phyloP scores from a whole-genome alignment of 92 coral and sea anemone genomes.

The Parazoanthus swiftii region DNA sequence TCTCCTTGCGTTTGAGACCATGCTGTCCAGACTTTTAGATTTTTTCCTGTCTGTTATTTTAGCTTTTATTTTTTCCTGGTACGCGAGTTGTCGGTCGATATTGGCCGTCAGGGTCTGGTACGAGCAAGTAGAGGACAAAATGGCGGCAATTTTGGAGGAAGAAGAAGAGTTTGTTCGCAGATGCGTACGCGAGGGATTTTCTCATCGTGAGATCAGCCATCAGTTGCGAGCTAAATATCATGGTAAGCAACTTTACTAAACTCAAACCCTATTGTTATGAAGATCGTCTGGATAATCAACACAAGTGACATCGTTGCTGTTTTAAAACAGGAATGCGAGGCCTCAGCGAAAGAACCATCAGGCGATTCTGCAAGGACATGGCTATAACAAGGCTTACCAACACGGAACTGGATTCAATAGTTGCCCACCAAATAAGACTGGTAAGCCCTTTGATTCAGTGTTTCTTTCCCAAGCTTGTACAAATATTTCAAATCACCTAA shows the following conservation, averaged over 20 bases:
- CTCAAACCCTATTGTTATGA: neutral
- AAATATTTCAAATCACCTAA: too few relatives aligned
- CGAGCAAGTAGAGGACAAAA: too few relatives aligned
- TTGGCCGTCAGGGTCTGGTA: too few relatives aligned
- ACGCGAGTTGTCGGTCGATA: too few relatives aligned
- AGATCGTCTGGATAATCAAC: neutral
- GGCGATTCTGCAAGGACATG: constrained; percentile 17
- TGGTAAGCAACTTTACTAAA: neutral
- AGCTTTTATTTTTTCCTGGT: too few relatives aligned
- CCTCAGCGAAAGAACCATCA: constrained; percentile 1
- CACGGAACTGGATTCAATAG: constrained; percentile 23
- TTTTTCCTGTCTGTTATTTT: too few relatives aligned
- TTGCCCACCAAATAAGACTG: neutral
- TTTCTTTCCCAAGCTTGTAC: neutral
- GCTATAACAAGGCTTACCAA: neutral
- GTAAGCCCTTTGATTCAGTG: constrained; percentile 1
- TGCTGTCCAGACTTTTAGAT: too few relatives aligned
- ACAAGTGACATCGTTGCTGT: neutral
- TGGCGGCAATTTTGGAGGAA: too few relatives aligned
- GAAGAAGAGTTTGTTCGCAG: neutral
- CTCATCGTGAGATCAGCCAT: constrained; percentile 2
- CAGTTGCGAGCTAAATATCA: neutral
- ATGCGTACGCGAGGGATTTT: neutral
- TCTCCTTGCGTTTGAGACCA: too few relatives aligned
- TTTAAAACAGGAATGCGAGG: constrained; percentile 19